Conservation (phyloP, 2,113 vertebrate genomes). For the Gadus chalcogrammus region DNA sequence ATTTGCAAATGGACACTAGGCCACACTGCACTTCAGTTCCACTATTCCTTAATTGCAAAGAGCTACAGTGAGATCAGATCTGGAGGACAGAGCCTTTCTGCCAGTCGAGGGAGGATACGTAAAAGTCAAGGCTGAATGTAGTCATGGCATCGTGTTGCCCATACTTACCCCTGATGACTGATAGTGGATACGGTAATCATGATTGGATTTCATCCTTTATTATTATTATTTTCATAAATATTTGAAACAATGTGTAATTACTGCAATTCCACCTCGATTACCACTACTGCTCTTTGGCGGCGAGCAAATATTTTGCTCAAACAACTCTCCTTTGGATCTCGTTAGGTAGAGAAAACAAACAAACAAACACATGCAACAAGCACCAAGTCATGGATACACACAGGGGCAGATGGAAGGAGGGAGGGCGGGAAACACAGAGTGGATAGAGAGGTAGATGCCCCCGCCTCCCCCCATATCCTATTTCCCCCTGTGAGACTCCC, state of each 20-base stretch:
- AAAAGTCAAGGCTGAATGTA: too few relatives aligned
- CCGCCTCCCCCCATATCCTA: conserved; percentile 21
- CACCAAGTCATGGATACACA: conserved; percentile 10
- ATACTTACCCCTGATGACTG: too few relatives aligned
- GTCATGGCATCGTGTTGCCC: too few relatives aligned
- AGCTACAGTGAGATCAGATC: too few relatives aligned
- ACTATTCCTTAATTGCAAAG: too few relatives aligned
- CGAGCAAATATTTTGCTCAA: background rate
- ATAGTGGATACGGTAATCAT: too few relatives aligned
- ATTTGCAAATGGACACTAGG: too few relatives aligned
- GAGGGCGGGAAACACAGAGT: conserved; percentile 27
- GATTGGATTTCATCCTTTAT: background rate
- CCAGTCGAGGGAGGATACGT: too few relatives aligned
- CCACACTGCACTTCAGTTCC: too few relatives aligned
- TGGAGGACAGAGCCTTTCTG: too few relatives aligned
- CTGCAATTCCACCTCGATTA: background rate
- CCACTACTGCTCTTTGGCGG: background rate
- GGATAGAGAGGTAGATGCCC: conserved; percentile 13
- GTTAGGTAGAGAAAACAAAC: background rate
- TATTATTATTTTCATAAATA: background rate
- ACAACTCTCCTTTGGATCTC: conserved; percentile 1
- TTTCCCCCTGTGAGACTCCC: conserved; percentile 42
- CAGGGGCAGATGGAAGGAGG: background rate
- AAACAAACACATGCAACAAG: conserved; percentile 4
- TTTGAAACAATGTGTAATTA: background rate